Base-by-base conservation (phyloP, 2,888 invertebrate genomes). In the Torymus aiolomorphi region DNA sequence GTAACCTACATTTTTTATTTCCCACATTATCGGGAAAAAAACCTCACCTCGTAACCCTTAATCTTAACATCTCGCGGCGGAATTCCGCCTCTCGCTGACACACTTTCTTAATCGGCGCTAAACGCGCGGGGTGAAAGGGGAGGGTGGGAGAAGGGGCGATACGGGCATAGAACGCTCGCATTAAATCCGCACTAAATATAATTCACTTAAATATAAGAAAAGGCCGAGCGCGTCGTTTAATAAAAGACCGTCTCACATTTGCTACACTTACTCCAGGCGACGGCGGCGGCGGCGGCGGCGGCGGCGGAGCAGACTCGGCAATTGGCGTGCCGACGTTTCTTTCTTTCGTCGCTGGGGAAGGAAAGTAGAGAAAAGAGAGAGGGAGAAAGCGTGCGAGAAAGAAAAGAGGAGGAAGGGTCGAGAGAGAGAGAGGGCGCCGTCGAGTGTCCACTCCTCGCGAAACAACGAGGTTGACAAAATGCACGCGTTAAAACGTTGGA, bases 401-500 rank as follows among this genome's bases (percentile, higher is more conserved):
- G 49, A 67, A n/a, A 12, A 54, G 13, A 61, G 52, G 59, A 16
- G 72, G 74, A 82, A 76, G 74, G 20, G 54, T 69, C 65, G 78
- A 62, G 42, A 71, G 76, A 76, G 63, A 74, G 42, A 42, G 8
- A 42, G 42, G 52, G 74, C 54, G 49, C 11, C 54, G 52, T 54
- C n/a, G 71, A 74, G 78, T 76, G 76, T 71, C 70, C 71, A 81
- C 81, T 78, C 51, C 18, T 74, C n/a, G 65, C 57, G 63, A 67
- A 72, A 72, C 75, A 78, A 72, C 54, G 61, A 71, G 85, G 84
- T 85, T 85, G 85, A 85, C 85, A 83, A 85, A 84, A 85, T 81
- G 83, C 84, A 84, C 83, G 84, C 82, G 84, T 84, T 84, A 84
- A 85, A 85, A 85, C 83, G 84, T 83, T 72, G 82, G 63, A 81